Percentiles rank a stretch among this genome's conserved stretches.
Conservation (phyloP, 2,797 vertebrate species). For the Peromyscus melanophrys region DNA sequence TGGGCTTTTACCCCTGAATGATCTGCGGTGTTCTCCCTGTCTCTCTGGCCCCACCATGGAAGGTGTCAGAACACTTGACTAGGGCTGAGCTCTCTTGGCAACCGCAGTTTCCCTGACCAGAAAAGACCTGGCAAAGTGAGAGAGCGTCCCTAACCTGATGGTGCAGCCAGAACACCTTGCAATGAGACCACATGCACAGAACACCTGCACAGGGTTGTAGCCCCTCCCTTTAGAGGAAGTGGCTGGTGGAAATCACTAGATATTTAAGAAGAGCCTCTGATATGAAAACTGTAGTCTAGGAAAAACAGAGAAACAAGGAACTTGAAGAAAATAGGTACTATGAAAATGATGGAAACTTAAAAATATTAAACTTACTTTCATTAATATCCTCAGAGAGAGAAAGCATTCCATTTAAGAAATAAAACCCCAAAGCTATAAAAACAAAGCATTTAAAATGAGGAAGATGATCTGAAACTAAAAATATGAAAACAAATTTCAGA, state of each 20-base stretch:
- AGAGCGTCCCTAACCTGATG: background rate
- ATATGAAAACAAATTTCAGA: constrained; percentile 17
- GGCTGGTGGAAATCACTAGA: background rate
- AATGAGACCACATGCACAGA: background rate
- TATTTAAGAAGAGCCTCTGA: background rate
- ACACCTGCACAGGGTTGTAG: background rate
- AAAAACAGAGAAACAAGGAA: background rate
- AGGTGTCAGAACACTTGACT: background rate
- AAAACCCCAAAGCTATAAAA: constrained; percentile 43
- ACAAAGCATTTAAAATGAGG: background rate
- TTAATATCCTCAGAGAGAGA: constrained; percentile 1
- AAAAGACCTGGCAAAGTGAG: background rate
- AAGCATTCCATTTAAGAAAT: background rate
- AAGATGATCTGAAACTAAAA: background rate
- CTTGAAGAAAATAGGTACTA: background rate
- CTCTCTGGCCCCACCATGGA: background rate
- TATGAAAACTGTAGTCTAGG: background rate
- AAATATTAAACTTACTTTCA: background rate
- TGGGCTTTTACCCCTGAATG: background rate
- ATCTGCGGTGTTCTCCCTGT: background rate
- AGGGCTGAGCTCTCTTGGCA: background rate
- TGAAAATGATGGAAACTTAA: background rate
- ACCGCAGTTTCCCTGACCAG: background rate
- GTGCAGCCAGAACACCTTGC: background rate
- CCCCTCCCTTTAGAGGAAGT: background rate